phyloP scores from a whole-genome alignment of 1,140 invertebrate species.

The Listronotus bonariensis region DNA sequence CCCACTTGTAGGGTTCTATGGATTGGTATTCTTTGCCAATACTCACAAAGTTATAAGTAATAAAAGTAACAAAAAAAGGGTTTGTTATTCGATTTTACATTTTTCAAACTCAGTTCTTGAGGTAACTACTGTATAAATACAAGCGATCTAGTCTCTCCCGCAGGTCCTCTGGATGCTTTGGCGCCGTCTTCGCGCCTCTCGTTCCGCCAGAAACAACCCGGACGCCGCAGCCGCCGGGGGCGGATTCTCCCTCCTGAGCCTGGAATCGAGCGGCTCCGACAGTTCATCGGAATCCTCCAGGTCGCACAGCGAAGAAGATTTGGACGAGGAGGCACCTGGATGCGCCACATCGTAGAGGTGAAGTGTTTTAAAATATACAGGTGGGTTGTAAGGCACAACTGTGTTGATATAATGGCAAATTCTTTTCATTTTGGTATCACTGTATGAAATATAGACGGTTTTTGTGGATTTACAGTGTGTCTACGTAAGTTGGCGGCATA shows the following conservation, averaged over 20 bases:
- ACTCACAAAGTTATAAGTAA: too few species aligned
- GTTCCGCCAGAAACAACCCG: background rate
- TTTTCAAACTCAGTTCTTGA: too few species aligned
- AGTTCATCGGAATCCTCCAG: slow-evolving; percentile 21
- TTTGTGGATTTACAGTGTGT: too few species aligned
- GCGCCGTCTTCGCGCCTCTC: slow-evolving; percentile 43
- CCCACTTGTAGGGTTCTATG: too few species aligned
- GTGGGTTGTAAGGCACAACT: slow-evolving; percentile 32
- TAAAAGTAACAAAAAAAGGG: too few species aligned
- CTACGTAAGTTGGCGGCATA: too few species aligned
- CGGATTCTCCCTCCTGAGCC: slow-evolving; percentile 16
- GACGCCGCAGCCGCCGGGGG: background rate
- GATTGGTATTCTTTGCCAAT: too few species aligned
- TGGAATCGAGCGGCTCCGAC: slow-evolving; percentile 18
- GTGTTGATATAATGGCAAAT: background rate
- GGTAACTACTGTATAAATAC: background rate
- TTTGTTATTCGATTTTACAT: too few species aligned
- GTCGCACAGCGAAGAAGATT: slow-evolving; percentile 22
- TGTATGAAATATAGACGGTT: background rate
- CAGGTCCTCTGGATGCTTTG: slow-evolving; percentile 52
- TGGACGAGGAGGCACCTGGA: slow-evolving; percentile 20
- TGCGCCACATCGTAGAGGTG: slow-evolving; percentile 20
- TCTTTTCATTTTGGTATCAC: background rate
- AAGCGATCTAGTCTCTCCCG: slow-evolving; percentile 8
- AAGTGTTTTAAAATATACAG: slow-evolving; percentile 33